Conservation (phyloP, 2,113 vertebrate genomes). For the Columba janthina region DNA sequence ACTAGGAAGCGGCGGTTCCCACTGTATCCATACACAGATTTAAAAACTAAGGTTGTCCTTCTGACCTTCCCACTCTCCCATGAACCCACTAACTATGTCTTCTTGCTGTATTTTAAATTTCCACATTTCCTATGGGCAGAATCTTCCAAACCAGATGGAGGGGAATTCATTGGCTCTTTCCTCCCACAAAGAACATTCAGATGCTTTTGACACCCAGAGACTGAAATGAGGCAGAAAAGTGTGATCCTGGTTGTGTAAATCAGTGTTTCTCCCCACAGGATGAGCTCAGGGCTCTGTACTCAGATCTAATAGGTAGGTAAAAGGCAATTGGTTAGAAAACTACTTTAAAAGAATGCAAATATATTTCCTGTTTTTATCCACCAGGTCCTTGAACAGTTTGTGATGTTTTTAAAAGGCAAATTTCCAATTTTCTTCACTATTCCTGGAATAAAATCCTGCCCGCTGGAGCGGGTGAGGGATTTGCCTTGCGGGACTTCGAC, state of each 20-base stretch:
- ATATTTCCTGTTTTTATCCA: not conserved
- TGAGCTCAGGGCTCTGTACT: not conserved
- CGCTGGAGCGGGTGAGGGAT: not conserved
- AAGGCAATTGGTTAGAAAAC: constrained; percentile 6
- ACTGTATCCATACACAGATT: not conserved
- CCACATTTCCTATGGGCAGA: not conserved
- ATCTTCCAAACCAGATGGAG: not conserved
- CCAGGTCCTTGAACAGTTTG: not conserved
- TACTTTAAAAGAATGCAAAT: constrained; percentile 10
- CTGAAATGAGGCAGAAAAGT: not conserved
- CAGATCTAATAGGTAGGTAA: not conserved
- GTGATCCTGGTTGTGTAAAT: rapidly evolving
- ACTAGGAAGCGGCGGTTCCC: not conserved
- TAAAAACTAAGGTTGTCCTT: not conserved
- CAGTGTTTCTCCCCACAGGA: not conserved
- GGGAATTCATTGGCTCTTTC: not conserved
- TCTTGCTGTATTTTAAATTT: not conserved
- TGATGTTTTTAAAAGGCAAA: constrained; percentile 1
- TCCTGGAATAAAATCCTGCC: not conserved
- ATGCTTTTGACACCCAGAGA: not conserved
- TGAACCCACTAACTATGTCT: not conserved
- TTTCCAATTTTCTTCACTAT: not conserved
- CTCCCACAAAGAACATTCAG: rapidly evolving
- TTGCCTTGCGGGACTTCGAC: not conserved
- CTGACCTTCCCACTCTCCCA: not conserved